These are phyloP conservation scores for Rhimphoctona megacephalus DNA, from an alignment of 2,888 invertebrate species.

Conservation along the genomic window DNA sequence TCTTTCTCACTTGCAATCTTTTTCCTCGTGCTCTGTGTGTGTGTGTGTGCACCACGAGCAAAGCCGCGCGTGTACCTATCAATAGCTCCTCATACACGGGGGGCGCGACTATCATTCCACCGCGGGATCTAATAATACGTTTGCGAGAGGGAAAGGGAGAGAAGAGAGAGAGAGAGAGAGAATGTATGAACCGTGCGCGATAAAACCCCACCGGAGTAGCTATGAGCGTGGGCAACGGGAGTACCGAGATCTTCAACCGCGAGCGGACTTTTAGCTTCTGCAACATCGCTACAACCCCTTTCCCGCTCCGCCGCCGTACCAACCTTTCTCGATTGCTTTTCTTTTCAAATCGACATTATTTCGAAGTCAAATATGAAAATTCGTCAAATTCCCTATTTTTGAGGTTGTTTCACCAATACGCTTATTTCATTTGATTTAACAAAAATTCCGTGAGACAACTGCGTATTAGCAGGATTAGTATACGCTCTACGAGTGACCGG, in stretches of 20 bases:
- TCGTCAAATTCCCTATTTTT: background rate
- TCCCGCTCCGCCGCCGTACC: background rate
- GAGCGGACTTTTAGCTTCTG: slow-evolving; percentile 36
- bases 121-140: slow-evolving; percentile 81
- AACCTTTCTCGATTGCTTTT: background rate
- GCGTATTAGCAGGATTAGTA: background rate
- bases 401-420: background rate
- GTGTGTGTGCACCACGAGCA: slow-evolving; percentile 51
- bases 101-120: slow-evolving; percentile 82
- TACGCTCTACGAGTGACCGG: background rate
- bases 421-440: background rate
- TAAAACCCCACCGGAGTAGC: slow-evolving; percentile 30
- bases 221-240: slow-evolving; percentile 21
- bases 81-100: slow-evolving; percentile 82
- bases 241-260: slow-evolving; percentile 43
- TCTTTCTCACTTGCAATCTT: slow-evolving; percentile 32
- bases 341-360: background rate
- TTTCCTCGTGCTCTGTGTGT: slow-evolving; percentile 27
- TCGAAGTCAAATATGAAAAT: background rate
- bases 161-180: slow-evolving; percentile 66
- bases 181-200: slow-evolving; percentile 50
- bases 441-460: background rate
- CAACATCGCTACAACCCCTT: slow-evolving; percentile 22
- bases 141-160: slow-evolving; percentile 70
- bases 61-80: slow-evolving; percentile 76